Percentiles rank a stretch among this genome's conserved stretches.
phyloP scores from a whole-genome alignment of 2,113 vertebrate species.

The Poicephalus gulielmi region DNA sequence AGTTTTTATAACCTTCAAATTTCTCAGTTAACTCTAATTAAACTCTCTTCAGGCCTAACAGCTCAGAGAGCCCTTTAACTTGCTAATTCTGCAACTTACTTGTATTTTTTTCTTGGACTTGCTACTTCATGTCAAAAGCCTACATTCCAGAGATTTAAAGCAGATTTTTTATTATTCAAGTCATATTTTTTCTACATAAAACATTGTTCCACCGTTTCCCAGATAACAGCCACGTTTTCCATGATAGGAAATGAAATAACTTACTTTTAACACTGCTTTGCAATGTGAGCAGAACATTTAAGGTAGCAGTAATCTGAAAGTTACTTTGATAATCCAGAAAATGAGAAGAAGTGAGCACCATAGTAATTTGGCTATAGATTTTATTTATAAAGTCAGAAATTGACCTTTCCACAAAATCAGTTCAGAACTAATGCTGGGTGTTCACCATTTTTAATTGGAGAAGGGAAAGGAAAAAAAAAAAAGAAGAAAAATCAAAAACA shows the following conservation, averaged over 20 bases:
- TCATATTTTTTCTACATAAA: not conserved
- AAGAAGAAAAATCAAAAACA: not conserved
- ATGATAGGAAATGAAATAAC: not conserved
- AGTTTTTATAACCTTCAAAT: not conserved
- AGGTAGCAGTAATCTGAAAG: not conserved
- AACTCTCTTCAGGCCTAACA: not conserved
- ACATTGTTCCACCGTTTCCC: not conserved
- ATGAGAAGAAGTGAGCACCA: not conserved
- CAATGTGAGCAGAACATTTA: not conserved
- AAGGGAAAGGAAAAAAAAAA: not conserved
- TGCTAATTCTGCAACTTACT: not conserved
- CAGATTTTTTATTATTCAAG: not conserved
- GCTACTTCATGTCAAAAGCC: not conserved
- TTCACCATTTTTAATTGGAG: not conserved
- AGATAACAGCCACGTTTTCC: not conserved
- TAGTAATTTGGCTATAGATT: not conserved
- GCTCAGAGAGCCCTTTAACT: not conserved
- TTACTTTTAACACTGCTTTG: not conserved
- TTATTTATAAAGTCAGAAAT: not conserved
- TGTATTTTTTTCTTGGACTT: not conserved
- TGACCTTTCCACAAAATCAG: not conserved
- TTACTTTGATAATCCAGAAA: not conserved
- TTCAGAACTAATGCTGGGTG: not conserved
- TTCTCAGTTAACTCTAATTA: not conserved
- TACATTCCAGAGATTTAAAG: not conserved